Evolutionary conservation across 1,140 invertebrate genomes (phyloP), one percentile per base, ranked within the genome.

Genomic region (Papilio polytes): DNA sequence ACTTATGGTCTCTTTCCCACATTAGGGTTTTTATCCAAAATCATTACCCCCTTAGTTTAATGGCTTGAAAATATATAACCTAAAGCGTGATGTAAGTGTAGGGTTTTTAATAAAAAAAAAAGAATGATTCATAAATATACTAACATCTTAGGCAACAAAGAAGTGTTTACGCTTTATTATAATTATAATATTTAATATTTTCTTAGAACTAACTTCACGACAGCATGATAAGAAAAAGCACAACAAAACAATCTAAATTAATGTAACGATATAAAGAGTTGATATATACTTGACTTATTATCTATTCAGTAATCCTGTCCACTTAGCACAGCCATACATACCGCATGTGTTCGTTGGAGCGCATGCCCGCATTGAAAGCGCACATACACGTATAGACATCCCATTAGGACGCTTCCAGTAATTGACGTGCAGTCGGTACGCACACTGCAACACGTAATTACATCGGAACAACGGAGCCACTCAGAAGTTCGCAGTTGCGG

Each of bases 391-490:
- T 78, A 78, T 78, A 59, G 76, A 59, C 31, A 78, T 59, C 51
- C 76, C 31, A 78, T 78, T 78, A 76, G 74, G 74, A 53, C 26
- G 53, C 76, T 78, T 77, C 76, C 83, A 81, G 74, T 84, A 82
- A 78, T 78, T 78, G 76, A 78, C 76, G 76, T 36, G 36, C 66
- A 53, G 31, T 81, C 56, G 80, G 73, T 82, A 81, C 80, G 74
- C 82, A 81, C 84, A 84, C 84, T 85, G 81, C 77, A 83, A 84
- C 86, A 85, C 84, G 85, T 86, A 87, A 86, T 85, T 85, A 80
- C 84, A 83, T 88, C 85, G 83, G 81, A 80, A 84, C 83, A 82
- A 81, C 81, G 81, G 81, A 81, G 18, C 70, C 83, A 81, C 81
- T 84, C 70, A 78, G 2, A 18, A 10, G 15, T 59, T 53, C 6